Percentiles rank a stretch among this genome's conserved stretches.
Conservation (phyloP, 2,113 vertebrate genomes). For the Entelurus aequoreus region DNA sequence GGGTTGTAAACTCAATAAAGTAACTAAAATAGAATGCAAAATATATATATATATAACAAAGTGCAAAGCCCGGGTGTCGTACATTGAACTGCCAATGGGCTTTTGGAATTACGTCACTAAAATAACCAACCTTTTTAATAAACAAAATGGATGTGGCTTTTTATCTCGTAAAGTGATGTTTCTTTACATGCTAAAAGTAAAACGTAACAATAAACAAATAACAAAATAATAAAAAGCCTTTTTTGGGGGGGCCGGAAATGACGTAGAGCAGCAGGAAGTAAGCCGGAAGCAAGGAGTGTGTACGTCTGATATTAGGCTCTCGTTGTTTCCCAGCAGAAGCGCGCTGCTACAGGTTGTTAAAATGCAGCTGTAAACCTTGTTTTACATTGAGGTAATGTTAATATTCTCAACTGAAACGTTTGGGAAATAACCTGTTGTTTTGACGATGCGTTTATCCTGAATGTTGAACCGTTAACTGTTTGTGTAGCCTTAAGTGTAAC, state of each 20-base stretch:
- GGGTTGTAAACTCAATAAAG: too few species aligned
- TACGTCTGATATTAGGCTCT: not conserved
- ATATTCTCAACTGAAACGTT: not conserved
- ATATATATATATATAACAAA: too few species aligned
- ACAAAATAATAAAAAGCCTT: too few species aligned
- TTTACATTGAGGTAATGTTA: slow-evolving; percentile 21
- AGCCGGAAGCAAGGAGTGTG: slow-evolving; percentile 10
- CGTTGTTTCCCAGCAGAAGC: slow-evolving; percentile 11
- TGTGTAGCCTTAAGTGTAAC: not conserved
- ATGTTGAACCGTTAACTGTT: not conserved
- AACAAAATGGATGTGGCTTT: too few species aligned
- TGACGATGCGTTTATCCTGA: not conserved
- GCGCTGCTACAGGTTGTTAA: not conserved
- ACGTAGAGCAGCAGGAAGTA: slow-evolving; percentile 40
- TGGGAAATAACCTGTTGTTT: not conserved
- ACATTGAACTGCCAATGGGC: too few species aligned
- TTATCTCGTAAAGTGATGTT: too few species aligned
- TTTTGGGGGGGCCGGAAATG: slow-evolving; percentile 33
- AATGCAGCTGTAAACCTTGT: slow-evolving; percentile 35
- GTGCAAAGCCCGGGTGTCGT: too few species aligned
- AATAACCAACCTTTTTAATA: too few species aligned
- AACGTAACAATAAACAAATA: too few species aligned
- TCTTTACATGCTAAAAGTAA: too few species aligned
- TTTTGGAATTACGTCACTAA: too few species aligned
- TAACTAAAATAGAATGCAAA: too few species aligned